These are phyloP conservation scores for Rutilus rutilus DNA, from an alignment of 2,113 vertebrate species.

Conservation along the genomic window DNA sequence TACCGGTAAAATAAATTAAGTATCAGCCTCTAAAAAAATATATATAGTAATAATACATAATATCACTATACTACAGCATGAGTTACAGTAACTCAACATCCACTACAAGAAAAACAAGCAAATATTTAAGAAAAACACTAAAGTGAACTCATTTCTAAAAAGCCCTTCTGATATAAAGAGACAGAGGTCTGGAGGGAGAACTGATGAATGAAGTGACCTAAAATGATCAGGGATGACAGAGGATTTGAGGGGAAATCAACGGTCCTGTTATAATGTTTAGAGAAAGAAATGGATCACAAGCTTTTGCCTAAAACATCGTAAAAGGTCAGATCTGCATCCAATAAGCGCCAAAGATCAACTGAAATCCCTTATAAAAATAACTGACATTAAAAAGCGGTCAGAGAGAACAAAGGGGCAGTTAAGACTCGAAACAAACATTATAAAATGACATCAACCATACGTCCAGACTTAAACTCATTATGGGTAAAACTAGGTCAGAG, in stretches of 20 bases:
- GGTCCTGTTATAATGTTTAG: neutral
- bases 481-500: neutral
- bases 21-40: neutral
- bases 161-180: neutral
- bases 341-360: neutral
- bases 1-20: neutral
- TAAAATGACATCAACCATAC: neutral
- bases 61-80: neutral
- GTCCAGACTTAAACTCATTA: conserved; percentile 7
- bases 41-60: neutral
- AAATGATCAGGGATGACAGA: conserved; percentile 10
- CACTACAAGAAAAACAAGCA: neutral
- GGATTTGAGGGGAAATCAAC: neutral
- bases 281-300: conserved; percentile 10
- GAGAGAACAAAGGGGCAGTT: neutral
- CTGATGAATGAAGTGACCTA: conserved; percentile 7
- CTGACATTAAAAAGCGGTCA: neutral
- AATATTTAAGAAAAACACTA: neutral
- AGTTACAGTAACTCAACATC: neutral
- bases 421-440: neutral
- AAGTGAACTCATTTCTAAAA: neutral
- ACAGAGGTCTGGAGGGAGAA: neutral
- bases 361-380: neutral
- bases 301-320: neutral
- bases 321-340: conserved; percentile 18